phyloP scores from a whole-genome alignment of 1,140 invertebrate species.

The Pinna nobilis region DNA sequence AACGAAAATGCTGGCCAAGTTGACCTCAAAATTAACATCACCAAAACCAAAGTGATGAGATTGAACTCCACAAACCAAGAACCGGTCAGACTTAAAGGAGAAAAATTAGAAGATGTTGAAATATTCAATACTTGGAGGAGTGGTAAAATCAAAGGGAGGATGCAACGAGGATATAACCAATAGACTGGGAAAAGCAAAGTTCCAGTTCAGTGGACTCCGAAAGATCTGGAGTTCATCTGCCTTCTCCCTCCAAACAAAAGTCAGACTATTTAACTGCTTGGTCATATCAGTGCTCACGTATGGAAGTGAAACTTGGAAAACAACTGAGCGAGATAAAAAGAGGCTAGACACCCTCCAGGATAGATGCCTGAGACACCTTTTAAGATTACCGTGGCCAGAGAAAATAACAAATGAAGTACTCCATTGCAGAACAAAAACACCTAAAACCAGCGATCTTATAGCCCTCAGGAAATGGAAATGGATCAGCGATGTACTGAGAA shows the following conservation, averaged over 20 bases:
- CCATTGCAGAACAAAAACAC: not conserved
- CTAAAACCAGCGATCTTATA: not conserved
- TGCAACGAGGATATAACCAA: conserved; percentile 16
- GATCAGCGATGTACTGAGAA: not conserved
- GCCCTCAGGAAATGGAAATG: not conserved
- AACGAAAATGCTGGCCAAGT: conserved; percentile 17
- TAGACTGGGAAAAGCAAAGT: conserved; percentile 17
- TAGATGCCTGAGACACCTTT: not conserved
- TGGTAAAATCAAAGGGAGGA: conserved; percentile 17
- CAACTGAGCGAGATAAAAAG: conserved; percentile 20
- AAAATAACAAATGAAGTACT: conserved; percentile 3
- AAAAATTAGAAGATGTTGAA: conserved; percentile 24
- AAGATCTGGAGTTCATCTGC: conserved; percentile 20
- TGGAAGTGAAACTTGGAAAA: conserved; percentile 22
- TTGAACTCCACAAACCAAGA: not conserved
- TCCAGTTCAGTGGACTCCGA: not conserved
- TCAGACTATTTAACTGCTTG: conserved; percentile 7
- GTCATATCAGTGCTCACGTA: conserved; percentile 13
- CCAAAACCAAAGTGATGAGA: conserved; percentile 21
- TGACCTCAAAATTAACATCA: conserved; percentile 28
- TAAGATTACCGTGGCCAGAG: conserved; percentile 5
- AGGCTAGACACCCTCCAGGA: conserved; percentile 19
- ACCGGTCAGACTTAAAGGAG: not conserved
- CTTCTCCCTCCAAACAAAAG: conserved; percentile 13
- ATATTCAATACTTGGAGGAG: conserved; percentile 15